These are phyloP conservation scores for Pycnonotus jocosus DNA, from an alignment of 2,113 vertebrate genomes.

Conservation along the genomic window DNA sequence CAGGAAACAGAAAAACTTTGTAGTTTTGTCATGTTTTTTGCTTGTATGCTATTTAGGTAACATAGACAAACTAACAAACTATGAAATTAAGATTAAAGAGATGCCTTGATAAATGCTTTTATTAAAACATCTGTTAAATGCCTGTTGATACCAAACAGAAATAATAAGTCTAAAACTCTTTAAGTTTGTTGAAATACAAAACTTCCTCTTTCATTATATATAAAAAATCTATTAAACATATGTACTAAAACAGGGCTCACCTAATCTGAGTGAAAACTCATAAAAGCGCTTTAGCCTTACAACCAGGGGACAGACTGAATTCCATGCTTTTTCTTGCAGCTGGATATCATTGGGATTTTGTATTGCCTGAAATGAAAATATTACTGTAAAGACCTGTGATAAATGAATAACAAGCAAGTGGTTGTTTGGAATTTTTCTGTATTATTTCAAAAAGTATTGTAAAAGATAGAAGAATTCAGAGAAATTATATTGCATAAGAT, in stretches of 20 bases:
- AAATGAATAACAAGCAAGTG: neutral
- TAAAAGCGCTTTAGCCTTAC: conserved; percentile 95
- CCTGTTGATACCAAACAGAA: neutral
- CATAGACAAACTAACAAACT: neutral
- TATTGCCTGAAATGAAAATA: conserved; percentile 82
- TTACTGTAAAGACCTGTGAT: neutral
- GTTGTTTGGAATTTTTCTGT: neutral
- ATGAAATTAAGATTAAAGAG: neutral
- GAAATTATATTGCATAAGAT: neutral
- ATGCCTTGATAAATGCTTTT: neutral
- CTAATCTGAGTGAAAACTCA: conserved; percentile 91
- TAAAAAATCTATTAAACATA: neutral
- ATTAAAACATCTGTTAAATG: neutral
- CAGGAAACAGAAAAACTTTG: neutral
- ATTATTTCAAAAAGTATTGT: neutral
- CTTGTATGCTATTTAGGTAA: neutral
- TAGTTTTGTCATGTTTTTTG: neutral
- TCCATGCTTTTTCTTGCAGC: conserved; percentile 95
- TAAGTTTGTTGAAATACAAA: neutral
- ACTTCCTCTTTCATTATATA: neutral
- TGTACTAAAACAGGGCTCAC: conserved; percentile 55
- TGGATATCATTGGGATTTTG: conserved; percentile 91
- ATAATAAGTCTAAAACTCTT: neutral
- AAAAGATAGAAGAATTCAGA: neutral
- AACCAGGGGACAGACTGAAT: conserved; percentile 93